phyloP scores from a whole-genome alignment of 1,140 invertebrate species.

The Trissolcus basalis region DNA sequence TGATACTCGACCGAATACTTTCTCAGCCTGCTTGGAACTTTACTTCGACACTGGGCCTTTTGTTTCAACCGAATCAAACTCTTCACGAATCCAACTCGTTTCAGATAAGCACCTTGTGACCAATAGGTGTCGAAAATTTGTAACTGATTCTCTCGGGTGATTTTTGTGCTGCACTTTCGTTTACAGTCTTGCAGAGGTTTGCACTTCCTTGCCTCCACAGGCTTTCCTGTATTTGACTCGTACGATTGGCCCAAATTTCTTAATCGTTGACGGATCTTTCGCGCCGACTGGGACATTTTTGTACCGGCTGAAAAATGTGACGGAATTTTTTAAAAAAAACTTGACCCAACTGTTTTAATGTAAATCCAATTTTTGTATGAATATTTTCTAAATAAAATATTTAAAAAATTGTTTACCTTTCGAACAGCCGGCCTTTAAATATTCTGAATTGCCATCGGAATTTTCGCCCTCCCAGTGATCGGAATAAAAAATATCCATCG shows the following conservation, averaged over 20 bases:
- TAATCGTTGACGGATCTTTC: neutral
- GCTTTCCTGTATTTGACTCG: conserved; percentile 1
- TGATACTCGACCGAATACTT: conserved; percentile 21
- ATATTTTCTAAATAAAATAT: too few species aligned
- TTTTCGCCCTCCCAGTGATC: conserved; percentile 1
- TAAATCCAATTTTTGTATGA: too few species aligned
- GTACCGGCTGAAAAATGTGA: too few species aligned
- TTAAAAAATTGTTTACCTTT: too few species aligned
- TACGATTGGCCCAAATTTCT: conserved; percentile 17
- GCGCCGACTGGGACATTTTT: neutral
- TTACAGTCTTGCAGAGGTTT: conserved; percentile 2
- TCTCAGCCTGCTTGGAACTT: conserved; percentile 3
- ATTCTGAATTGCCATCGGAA: too few species aligned
- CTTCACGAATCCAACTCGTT: conserved; percentile 19
- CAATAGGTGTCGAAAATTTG: conserved; percentile 24
- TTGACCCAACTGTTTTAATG: too few species aligned
- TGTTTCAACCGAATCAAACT: conserved; percentile 9
- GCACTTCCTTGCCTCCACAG: conserved; percentile 2
- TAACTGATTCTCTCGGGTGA: conserved; percentile 5
- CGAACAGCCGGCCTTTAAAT: too few species aligned
- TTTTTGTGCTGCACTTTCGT: conserved; percentile 12
- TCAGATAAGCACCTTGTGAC: conserved; percentile 22
- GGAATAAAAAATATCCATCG: neutral
- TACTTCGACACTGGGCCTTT: conserved; percentile 4
- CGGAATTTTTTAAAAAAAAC: too few species aligned